Evolutionary conservation across 2,888 invertebrate genomes (phyloP).

Genomic region (Cantharis flavilabris): DNA sequence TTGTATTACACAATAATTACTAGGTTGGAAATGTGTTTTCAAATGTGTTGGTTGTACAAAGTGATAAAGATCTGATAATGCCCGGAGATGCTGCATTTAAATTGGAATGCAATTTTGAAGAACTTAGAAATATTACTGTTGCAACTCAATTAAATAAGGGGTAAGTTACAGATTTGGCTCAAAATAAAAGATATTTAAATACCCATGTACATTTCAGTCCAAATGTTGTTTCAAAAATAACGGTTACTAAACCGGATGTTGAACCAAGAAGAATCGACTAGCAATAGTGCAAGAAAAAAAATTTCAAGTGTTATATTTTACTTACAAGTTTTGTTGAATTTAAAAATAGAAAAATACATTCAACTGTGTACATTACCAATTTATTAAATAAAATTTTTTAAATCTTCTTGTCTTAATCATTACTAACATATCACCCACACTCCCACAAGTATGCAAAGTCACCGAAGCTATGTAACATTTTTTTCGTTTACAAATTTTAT

Average conservation of each 20-base stretch:
- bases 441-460: not conserved
- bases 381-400: slow-evolving; percentile 13
- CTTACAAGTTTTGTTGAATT: not conserved
- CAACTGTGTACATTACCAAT: slow-evolving; percentile 9
- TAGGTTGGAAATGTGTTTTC: slow-evolving; percentile 62
- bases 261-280: not conserved
- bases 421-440: slow-evolving; percentile 7
- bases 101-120: slow-evolving; percentile 66
- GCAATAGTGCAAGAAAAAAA: slow-evolving; percentile 42
- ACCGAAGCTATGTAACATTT: not conserved
- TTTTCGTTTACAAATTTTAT: not conserved
- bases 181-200: not conserved
- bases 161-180: slow-evolving; percentile 22
- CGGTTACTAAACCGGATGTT: slow-evolving; percentile 62
- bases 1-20: slow-evolving; percentile 10
- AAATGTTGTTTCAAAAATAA: slow-evolving; percentile 56
- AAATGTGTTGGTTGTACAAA: slow-evolving; percentile 67
- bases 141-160: slow-evolving; percentile 57
- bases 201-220: slow-evolving; percentile 1
- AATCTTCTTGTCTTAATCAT: slow-evolving; percentile 8
- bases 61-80: slow-evolving; percentile 68
- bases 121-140: slow-evolving; percentile 60
- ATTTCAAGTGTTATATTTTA: not conserved
- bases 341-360: not conserved
- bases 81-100: slow-evolving; percentile 70